phyloP scores from a whole-genome alignment of 2,888 invertebrate species.

The Paralinhomoeus sp. region DNA sequence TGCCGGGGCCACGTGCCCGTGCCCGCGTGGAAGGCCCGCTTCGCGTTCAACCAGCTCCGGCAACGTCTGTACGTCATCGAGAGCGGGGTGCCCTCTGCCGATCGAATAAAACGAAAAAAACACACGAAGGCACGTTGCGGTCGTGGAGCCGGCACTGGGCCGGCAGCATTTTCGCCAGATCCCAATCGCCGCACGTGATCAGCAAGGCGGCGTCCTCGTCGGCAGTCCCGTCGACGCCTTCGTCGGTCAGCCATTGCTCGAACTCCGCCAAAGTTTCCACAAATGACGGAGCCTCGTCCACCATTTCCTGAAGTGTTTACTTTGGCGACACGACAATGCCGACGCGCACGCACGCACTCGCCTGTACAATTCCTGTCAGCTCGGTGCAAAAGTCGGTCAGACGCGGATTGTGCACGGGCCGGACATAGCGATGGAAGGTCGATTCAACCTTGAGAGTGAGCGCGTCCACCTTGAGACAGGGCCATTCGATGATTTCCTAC shows the following conservation, averaged over 20 bases:
- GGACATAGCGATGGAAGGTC: constrained; percentile 36
- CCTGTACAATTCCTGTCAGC: constrained; percentile 8
- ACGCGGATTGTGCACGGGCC: constrained; percentile 31
- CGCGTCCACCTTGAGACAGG: constrained; percentile 35
- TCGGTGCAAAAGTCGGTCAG: constrained; percentile 35
- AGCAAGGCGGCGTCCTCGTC: constrained; percentile 26
- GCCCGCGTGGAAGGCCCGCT: constrained; percentile 27
- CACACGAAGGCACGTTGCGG: neutral
- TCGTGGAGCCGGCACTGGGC: neutral
- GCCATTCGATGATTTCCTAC: constrained; percentile 42
- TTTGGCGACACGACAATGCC: neutral
- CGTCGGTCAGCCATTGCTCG: constrained; percentile 3
- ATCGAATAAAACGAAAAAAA: neutral
- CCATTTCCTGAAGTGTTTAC: constrained; percentile 32
- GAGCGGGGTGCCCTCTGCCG: too few species aligned
- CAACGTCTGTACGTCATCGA: too few species aligned
- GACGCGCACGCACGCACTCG: neutral
- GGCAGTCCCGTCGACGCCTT: neutral
- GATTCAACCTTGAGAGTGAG: constrained; percentile 31
- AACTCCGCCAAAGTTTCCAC: constrained; percentile 26
- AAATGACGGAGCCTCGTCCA: constrained; percentile 31
- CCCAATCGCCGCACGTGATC: constrained; percentile 41
- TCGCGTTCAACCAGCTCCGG: constrained; percentile 37
- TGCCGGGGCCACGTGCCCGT: constrained; percentile 26
- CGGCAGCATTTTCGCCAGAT: constrained; percentile 10